Base-by-base conservation (phyloP, 2,113 vertebrate species). In the Pteronura brasiliensis region DNA sequence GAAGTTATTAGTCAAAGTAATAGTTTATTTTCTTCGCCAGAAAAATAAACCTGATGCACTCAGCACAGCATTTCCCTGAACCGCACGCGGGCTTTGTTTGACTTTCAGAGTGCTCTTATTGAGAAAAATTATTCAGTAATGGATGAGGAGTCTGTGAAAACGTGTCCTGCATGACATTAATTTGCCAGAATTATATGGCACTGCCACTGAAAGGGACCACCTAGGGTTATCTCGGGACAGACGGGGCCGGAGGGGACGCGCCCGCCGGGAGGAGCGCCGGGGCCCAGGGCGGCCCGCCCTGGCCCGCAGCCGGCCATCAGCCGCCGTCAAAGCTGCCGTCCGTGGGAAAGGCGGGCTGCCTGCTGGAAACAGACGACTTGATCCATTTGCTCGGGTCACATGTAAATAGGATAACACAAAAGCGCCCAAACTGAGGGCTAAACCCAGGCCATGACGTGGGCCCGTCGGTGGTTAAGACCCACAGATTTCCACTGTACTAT, bases 1-100 rank as follows among this genome's bases (percentile, higher is more conserved):
- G 88, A 93, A 98, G 99, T 99, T 99, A 99, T 99, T 99, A 99
- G 99, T 99, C 99, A 99, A 99, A 98, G 99, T 99, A 99, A 99
- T 98, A 98, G 99, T 99, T 99, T 99, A 99, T 99, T 99, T 99
- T 97, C 98, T 99, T 98, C 98, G 97, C 96, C 98, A 99, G 99
- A 99, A 99, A 99, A 99, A 99, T 99, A 99, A 99, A 99, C 99
- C 97, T 96, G 99, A 99, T 96, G 97, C 98, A 99, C 99, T 99
- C 98, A 98, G 97, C 88, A 86, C 92, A 67, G 97, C 93, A 93
- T 98, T 97, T 98, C 98, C 90, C 98, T 97, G 98, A 99, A 98
- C 98, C 93, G 98, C 98, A 96, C 98, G 98, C 98, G 92, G 98
- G 97, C 99, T 99, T 99, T 99, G 99, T 99, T 99, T 99, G 99